Percentiles rank a stretch among this genome's conserved stretches.
Conservation (phyloP, 2,113 vertebrate genomes). For the Illadopsis cleaveri region DNA sequence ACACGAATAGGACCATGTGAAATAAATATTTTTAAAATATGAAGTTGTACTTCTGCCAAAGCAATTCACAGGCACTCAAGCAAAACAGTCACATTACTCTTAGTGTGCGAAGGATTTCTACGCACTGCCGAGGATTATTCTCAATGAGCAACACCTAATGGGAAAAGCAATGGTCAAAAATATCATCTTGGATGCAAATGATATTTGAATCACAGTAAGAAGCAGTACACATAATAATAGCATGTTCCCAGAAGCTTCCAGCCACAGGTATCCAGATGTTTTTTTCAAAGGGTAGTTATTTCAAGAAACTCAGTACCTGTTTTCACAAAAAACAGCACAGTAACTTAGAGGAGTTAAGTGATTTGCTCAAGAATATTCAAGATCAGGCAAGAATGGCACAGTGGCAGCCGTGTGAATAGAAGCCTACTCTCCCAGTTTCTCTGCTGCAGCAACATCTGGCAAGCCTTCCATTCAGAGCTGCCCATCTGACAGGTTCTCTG, state of each 20-base stretch:
- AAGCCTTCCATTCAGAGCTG: not conserved
- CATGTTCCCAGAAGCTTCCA: not conserved
- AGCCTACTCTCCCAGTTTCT: not conserved
- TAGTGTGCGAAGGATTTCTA: not conserved
- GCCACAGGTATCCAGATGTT: not conserved
- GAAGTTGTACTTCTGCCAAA: constrained; percentile 13
- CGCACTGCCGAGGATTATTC: not conserved
- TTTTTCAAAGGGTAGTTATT: not conserved
- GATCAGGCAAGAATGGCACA: not conserved
- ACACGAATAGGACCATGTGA: not conserved
- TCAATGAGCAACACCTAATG: not conserved
- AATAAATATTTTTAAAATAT: constrained; percentile 40
- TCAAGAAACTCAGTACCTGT: not conserved
- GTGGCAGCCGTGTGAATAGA: not conserved
- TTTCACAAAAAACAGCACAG: not conserved
- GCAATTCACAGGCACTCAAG: constrained; percentile 9
- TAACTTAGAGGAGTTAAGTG: not conserved
- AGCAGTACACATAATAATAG: not conserved
- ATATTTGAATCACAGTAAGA: not conserved
- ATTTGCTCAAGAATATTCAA: not conserved
- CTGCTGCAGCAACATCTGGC: not conserved
- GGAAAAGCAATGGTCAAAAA: not conserved
- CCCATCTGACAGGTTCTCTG: not conserved
- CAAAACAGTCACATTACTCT: not conserved
- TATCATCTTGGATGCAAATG: not conserved